Evolutionary conservation across 2,113 vertebrate species (phyloP).

Genomic region (Cnemophilus loriae): DNA sequence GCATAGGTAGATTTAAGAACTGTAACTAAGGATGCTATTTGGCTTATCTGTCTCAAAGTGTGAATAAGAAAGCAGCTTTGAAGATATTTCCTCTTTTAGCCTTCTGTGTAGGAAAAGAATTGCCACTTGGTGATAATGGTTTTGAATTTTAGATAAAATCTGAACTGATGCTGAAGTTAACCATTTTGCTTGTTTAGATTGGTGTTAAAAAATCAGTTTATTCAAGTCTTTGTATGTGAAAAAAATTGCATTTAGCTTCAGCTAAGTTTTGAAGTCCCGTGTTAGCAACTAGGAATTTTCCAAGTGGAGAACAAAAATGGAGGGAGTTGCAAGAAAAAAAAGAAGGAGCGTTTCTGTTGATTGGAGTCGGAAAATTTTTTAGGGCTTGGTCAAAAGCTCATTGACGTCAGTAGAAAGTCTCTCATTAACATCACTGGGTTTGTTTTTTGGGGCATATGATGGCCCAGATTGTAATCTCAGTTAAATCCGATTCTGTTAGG

Average conservation of each 20-base stretch:
- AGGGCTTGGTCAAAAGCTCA: constrained; percentile 54
- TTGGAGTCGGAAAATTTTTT: neutral
- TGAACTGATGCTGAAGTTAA: neutral
- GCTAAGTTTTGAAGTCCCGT: neutral
- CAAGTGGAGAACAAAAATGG: neutral
- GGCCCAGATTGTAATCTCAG: constrained; percentile 63
- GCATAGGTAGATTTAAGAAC: neutral
- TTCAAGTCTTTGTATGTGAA: neutral
- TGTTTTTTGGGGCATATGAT: constrained; percentile 62
- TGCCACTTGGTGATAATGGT: neutral
- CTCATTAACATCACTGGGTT: constrained; percentile 54
- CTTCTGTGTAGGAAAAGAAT: neutral
- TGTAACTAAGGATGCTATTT: neutral
- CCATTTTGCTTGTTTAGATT: neutral
- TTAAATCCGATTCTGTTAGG: constrained; percentile 57
- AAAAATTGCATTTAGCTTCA: neutral
- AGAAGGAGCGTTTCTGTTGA: neutral
- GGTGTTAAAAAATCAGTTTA: neutral
- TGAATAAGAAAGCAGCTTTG: constrained; percentile 18
- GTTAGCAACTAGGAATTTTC: neutral
- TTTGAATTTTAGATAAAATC: neutral
- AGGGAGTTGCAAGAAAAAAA: neutral
- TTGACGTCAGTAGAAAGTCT: constrained; percentile 61
- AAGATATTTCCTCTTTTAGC: neutral
- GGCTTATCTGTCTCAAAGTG: neutral